Percentiles rank a stretch among this genome's conserved stretches.
phyloP scores from a whole-genome alignment of 2,113 vertebrate species.

The Python bivittatus region DNA sequence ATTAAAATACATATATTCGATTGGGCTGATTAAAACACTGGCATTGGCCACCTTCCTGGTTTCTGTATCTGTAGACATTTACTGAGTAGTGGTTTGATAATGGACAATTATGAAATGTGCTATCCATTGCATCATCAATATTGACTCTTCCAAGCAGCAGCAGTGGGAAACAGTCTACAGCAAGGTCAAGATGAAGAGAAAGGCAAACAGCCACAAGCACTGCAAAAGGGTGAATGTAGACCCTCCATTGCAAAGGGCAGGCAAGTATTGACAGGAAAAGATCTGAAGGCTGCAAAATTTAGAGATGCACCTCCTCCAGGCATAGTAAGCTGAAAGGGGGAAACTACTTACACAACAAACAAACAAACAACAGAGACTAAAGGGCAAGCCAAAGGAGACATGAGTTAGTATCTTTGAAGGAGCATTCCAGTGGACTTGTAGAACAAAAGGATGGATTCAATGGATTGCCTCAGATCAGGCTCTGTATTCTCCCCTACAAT shows the following conservation, averaged over 20 bases:
- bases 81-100: background rate
- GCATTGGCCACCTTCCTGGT: background rate
- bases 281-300: background rate
- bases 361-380: too few relatives aligned
- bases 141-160: background rate
- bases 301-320: background rate
- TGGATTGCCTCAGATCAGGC: too few relatives aligned
- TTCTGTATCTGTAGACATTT: background rate
- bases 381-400: too few relatives aligned
- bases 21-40: background rate
- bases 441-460: too few relatives aligned
- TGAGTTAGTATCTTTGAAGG: too few relatives aligned
- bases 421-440: too few relatives aligned
- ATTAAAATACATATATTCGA: conserved; percentile 16
- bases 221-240: background rate
- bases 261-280: background rate
- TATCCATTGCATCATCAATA: background rate
- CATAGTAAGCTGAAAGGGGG: background rate
- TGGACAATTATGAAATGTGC: background rate
- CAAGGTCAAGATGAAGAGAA: background rate
- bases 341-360: background rate
- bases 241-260: background rate
- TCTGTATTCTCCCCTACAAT: too few relatives aligned
- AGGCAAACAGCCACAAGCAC: background rate
- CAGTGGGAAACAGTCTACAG: background rate